Conservation (phyloP, 1,140 invertebrate genomes). For the Alviniconcha marisindica region DNA sequence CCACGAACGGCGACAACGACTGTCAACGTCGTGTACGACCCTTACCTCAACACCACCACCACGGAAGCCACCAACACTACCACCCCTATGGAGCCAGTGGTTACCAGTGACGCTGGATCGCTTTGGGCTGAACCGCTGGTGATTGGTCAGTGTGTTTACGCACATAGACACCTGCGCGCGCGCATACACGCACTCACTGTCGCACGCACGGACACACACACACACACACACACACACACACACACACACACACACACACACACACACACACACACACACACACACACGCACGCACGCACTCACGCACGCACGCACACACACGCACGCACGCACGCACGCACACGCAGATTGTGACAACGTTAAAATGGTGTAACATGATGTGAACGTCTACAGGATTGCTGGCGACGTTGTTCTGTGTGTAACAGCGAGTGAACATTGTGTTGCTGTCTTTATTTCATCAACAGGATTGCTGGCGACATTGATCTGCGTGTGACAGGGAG, state of each 20-base stretch:
- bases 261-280: too few relatives aligned
- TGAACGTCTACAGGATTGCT: neutral
- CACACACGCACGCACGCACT: too few relatives aligned
- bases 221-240: too few relatives aligned
- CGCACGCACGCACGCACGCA: neutral
- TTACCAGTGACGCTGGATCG: neutral
- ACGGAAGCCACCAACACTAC: neutral
- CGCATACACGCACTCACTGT: too few relatives aligned
- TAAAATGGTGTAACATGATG: neutral
- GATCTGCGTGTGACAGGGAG: too few relatives aligned
- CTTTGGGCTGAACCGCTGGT: neutral
- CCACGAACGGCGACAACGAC: constrained; percentile 14
- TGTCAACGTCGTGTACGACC: constrained; percentile 36
- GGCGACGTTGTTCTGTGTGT: too few relatives aligned
- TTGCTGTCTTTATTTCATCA: too few relatives aligned
- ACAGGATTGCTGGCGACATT: neutral
- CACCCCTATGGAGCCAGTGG: neutral
- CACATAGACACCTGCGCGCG: too few relatives aligned
- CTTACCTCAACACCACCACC: neutral
- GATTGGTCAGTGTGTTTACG: constrained; percentile 1
- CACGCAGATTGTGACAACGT: neutral
- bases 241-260: too few relatives aligned
- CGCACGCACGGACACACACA: too few relatives aligned
- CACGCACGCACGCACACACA: too few relatives aligned
- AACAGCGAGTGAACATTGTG: too few relatives aligned